Base-by-base conservation (phyloP, 2,888 invertebrate species). In the Carcina quercana region DNA sequence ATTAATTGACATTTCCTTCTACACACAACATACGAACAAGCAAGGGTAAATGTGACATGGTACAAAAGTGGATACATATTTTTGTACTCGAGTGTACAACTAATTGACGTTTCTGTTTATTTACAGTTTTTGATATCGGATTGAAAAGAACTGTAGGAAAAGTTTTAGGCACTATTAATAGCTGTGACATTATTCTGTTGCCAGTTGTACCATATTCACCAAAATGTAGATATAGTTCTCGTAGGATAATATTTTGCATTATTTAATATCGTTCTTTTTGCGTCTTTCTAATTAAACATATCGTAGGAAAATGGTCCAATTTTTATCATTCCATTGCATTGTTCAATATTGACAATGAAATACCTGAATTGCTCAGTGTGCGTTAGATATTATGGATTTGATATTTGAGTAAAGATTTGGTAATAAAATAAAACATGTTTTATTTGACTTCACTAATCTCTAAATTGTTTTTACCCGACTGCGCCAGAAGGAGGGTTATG, bases 121-220 rank as follows among this genome's bases (percentile, higher is more conserved):
- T n/a, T n/a, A n/a, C n/a, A n/a, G n/a, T n/a, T n/a, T n/a, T 7
- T 7, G 8, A 19, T 19, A 19, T 19, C n/a, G n/a, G n/a, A n/a
- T n/a, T n/a, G n/a, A n/a, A n/a, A n/a, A n/a, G n/a, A n/a, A n/a
- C n/a, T n/a, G n/a, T n/a, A n/a, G n/a, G n/a, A n/a, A n/a, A n/a
- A n/a, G n/a, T n/a, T n/a, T n/a, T 51, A 49, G 41, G 45, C 50
- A 52, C 45, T 38, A 45, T 48, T n/a, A 17, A 5, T 17, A 7
- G 71, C 71, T 71, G 70, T 72, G 70, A 68, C 53, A 52, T 38
- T 32, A 48, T 56, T 42, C 45, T 46, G 47, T 42, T 59, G 50
- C 44, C 57, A 60, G 50, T 56, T 53, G 38, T 56, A 58, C 46
- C 46, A 47, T 51, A 35, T 52, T 54, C 48, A 60, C 53, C 56